These are phyloP conservation scores for Archocentrus centrarchus DNA, from an alignment of 2,113 vertebrate species.

Conservation along the genomic window DNA sequence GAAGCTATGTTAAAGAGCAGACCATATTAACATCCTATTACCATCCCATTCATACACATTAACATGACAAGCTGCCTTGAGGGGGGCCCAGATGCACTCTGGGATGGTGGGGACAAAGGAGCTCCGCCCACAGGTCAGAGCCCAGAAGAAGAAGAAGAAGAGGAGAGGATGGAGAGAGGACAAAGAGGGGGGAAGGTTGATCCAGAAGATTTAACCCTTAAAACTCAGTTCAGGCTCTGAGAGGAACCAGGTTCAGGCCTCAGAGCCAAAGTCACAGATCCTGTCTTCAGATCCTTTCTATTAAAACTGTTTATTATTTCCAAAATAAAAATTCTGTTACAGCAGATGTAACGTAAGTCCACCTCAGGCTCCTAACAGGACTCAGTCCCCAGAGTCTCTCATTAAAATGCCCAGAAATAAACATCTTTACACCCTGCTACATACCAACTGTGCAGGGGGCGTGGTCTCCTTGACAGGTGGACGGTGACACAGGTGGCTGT, in stretches of 20 bases:
- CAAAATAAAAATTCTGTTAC: too few relatives aligned
- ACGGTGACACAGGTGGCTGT: background rate
- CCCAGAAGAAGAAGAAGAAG: background rate
- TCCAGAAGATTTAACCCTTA: conserved; percentile 11
- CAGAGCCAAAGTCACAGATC: background rate
- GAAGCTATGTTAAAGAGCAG: conserved; percentile 6
- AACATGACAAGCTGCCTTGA: conserved; percentile 12
- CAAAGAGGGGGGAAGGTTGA: background rate
- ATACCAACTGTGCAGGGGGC: background rate
- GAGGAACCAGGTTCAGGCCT: background rate
- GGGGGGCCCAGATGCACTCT: background rate
- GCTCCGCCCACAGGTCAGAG: conserved; percentile 1
- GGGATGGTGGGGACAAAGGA: background rate
- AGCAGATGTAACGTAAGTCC: background rate
- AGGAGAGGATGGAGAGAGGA: background rate
- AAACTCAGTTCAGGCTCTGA: background rate
- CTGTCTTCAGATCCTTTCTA: background rate
- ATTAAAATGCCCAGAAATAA: too few relatives aligned
- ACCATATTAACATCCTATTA: conserved; percentile 10
- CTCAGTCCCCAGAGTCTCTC: background rate
- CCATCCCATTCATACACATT: conserved; percentile 4
- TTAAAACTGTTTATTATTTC: too few relatives aligned
- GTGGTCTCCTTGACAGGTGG: background rate
- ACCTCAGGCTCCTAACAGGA: background rate
- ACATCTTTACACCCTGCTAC: background rate